phyloP scores from a whole-genome alignment of 2,797 vertebrate species.

The Sardinella longiceps region DNA sequence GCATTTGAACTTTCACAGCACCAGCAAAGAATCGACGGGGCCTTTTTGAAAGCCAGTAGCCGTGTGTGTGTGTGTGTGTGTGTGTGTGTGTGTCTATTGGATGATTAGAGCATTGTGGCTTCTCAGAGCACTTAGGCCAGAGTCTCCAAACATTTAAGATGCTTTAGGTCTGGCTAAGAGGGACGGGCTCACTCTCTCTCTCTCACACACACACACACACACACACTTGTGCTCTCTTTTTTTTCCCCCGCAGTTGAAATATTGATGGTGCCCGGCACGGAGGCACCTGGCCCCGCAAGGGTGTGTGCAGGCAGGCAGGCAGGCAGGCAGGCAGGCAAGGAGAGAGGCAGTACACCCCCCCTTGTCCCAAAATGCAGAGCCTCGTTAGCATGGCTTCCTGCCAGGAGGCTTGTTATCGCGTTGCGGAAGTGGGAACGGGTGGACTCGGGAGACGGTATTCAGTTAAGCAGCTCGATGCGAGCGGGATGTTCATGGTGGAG shows the following conservation, averaged over 20 bases:
- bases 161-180: neutral
- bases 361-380: neutral
- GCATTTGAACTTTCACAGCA: neutral
- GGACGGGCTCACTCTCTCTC: neutral
- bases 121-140: neutral
- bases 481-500: neutral
- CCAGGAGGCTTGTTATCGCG: neutral
- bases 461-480: neutral
- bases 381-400: neutral
- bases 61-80: neutral
- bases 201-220: neutral
- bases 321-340: too few species aligned
- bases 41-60: neutral
- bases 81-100: neutral
- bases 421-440: neutral
- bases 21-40: neutral
- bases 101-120: neutral
- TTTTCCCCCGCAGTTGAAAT: neutral
- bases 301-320: neutral
- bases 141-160: neutral
- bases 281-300: neutral
- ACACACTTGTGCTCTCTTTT: neutral
- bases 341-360: too few species aligned
- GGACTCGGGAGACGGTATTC: neutral
- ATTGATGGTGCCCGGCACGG: neutral